Percentiles rank a stretch among this genome's conserved stretches.
Conservation (phyloP, 2,113 vertebrate species). For the Cottus gobio region DNA sequence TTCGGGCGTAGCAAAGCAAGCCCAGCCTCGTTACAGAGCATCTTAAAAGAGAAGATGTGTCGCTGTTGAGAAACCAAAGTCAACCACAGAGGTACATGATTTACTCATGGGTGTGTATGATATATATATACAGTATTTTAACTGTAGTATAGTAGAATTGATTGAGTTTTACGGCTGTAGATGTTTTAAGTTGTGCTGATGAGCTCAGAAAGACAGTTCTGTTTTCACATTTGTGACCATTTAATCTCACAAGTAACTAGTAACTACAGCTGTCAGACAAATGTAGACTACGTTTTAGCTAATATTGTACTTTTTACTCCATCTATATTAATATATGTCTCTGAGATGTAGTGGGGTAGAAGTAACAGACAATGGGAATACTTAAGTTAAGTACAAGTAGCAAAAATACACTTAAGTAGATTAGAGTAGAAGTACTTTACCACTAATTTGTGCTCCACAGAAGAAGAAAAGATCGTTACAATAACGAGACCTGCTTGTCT, state of each 20-base stretch:
- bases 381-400: background rate
- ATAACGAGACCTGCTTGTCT: background rate
- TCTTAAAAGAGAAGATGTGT: background rate
- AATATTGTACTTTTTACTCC: background rate
- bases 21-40: background rate
- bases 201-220: background rate
- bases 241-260: background rate
- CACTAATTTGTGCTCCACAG: background rate
- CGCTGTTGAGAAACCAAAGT: background rate
- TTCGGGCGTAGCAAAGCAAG: background rate
- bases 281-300: background rate
- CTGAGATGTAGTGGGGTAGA: background rate
- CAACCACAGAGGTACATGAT: background rate
- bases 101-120: background rate
- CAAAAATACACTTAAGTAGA: background rate
- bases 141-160: no score
- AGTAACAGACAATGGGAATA: background rate
- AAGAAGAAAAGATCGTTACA: no score
- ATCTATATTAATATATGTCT: background rate
- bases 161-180: no score
- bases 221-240: background rate
- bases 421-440: background rate
- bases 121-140: no score
- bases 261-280: background rate
- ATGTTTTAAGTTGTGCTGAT: background rate